phyloP scores from a whole-genome alignment of 2,888 invertebrate genomes.

The Spialia ferax region DNA sequence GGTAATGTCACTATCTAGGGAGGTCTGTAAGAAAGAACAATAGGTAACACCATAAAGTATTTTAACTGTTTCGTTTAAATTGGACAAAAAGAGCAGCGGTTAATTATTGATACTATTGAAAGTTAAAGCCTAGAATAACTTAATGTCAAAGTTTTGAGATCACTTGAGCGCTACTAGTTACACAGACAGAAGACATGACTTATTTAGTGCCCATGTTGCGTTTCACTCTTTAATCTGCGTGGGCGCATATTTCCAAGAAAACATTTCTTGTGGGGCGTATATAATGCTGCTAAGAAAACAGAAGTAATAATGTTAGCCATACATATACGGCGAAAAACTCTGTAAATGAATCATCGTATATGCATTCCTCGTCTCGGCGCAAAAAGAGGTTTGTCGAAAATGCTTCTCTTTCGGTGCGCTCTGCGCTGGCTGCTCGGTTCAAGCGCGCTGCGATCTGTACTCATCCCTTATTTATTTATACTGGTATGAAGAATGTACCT shows the following conservation, averaged over 20 bases:
- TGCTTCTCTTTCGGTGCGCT: conserved; percentile 75
- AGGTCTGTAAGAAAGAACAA: no score
- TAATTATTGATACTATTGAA: background rate
- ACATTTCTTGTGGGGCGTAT: conserved; percentile 81
- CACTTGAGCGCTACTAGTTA: conserved; percentile 69
- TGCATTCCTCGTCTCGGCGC: conserved; percentile 79
- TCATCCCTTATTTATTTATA: conserved; percentile 86
- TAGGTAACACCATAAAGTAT: no score
- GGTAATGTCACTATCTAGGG: background rate
- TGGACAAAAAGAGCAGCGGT: background rate
- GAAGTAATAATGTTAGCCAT: conserved; percentile 83
- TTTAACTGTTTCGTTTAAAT: background rate
- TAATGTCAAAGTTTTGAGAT: conserved; percentile 62
- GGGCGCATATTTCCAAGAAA: conserved; percentile 84
- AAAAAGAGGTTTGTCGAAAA: conserved; percentile 86
- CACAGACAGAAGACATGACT: conserved; percentile 76
- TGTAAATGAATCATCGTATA: conserved; percentile 85
- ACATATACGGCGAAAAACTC: conserved; percentile 80
- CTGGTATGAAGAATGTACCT: conserved; percentile 80
- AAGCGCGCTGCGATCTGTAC: conserved; percentile 60
- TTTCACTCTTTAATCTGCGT: conserved; percentile 85
- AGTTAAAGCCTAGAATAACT: conserved; percentile 52
- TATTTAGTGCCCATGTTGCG: conserved; percentile 83
- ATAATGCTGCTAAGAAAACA: conserved; percentile 83
- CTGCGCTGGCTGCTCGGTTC: conserved; percentile 59